Base-by-base conservation (phyloP, 2,113 vertebrate species). In the Passer domesticus region DNA sequence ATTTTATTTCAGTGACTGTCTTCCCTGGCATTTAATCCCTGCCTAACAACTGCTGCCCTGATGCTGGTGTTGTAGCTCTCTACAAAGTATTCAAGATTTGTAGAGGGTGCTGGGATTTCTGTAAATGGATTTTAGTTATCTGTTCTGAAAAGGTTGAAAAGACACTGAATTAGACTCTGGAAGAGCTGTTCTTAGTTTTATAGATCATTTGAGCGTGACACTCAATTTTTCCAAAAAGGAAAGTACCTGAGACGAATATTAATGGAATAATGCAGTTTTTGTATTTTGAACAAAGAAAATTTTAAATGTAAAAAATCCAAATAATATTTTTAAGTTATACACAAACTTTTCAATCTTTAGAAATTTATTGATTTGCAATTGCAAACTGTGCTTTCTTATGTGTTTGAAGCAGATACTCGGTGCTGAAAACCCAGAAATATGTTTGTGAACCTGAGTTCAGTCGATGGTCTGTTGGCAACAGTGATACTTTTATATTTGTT, bases 101-200 rank as follows among this genome's bases (percentile, higher is more conserved):
- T 56, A n/a, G 24, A 39, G 68, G 11, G 5, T 56, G 23, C 80
- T 67, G 60, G 16, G 8, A 7, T 86, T 91, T 89, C 50, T 79
- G n/a, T 60, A 60, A 90, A 85, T 68, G 53, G 66, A 11, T 88
- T 92, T 83, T 15, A 68, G 62, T 85, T 92, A 52, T 79, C 82
- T 72, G 23, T 56, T 80, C 59, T 63, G 52, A 91, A 87, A 87
- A 91, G 52, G 18, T 22, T 87, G 77, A 64, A 56, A 87, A 82
- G 50, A 47, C 60, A 41, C n/a, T 33, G 66, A 72, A 64, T 89
- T 63, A 78, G 33, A 43, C 15, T 72, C 60, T 59, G 47, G 27
- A 79, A 35, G 23, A 67, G 21, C 77, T 72, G 55, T 47, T 87
- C 11, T 60, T 63, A 25, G 47, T 83, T 63, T 72, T 72, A 55